A percentile compares a stretch with the other conserved stretches of the same genome.
Conservation (phyloP, 2,797 vertebrate genomes). For the Cyprinella venusta region DNA sequence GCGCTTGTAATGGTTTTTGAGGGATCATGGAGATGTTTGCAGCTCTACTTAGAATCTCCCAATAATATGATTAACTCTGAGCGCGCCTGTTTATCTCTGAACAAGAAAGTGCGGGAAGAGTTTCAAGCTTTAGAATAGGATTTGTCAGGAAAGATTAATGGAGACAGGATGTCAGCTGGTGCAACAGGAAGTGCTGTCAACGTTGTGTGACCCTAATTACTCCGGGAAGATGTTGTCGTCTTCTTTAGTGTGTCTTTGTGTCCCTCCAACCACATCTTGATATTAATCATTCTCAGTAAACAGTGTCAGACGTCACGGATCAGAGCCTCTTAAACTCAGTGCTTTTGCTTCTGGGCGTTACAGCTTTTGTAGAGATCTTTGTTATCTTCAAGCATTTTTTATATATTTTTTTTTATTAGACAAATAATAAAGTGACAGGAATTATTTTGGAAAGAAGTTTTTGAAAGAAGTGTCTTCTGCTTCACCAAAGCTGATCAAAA, state of each 20-base stretch:
- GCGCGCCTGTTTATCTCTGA: conserved; percentile 42
- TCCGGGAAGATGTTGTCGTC: conserved; percentile 3
- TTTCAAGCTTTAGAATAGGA: conserved; percentile 15
- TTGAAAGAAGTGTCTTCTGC: not conserved
- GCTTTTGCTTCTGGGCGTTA: not conserved
- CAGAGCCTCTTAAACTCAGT: not conserved
- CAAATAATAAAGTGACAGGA: not conserved
- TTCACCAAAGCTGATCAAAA: no score
- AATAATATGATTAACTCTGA: conserved; percentile 43
- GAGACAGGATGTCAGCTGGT: conserved; percentile 35
- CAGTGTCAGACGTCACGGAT: not conserved
- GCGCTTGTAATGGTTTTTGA: conserved; percentile 49
- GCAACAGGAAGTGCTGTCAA: conserved; percentile 40
- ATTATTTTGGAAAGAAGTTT: not conserved
- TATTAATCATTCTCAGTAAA: conserved; percentile 34
- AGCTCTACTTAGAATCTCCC: conserved; percentile 29
- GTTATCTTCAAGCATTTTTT: not conserved
- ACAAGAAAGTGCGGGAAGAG: conserved; percentile 40
- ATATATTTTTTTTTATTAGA: not conserved
- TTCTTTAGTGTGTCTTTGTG: not conserved
- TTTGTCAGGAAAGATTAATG: conserved; percentile 43
- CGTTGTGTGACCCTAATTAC: conserved; percentile 28
- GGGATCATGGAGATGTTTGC: conserved; percentile 53
- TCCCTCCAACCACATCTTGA: not conserved
- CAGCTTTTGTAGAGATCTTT: not conserved